phyloP scores from a whole-genome alignment of 2,888 invertebrate species.

The Mylabris sibirica region DNA sequence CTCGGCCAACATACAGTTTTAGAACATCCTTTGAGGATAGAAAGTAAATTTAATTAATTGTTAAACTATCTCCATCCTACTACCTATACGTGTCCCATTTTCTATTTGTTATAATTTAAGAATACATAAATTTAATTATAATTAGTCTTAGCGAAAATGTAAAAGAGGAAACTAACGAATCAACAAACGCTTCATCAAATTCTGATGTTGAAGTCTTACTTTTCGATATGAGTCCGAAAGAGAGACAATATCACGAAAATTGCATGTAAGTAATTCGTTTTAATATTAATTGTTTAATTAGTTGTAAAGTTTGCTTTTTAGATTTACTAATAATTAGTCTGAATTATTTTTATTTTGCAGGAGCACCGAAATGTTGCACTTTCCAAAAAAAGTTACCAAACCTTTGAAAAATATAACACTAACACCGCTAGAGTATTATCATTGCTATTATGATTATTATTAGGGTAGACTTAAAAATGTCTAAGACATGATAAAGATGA shows the following conservation, averaged over 20 bases:
- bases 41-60: constrained; percentile 11
- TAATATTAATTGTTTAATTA: background rate
- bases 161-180: constrained; percentile 21
- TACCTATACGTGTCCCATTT: no score
- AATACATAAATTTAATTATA: background rate
- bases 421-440: background rate
- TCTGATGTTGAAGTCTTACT: constrained; percentile 43
- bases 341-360: constrained; percentile 32
- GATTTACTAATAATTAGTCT: background rate
- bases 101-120: background rate
- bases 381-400: constrained; percentile 12
- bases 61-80: background rate
- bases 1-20: background rate
- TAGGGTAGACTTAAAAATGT: background rate
- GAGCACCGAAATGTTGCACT: constrained; percentile 40
- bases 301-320: background rate
- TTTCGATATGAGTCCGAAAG: constrained; percentile 43
- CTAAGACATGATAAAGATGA: background rate
- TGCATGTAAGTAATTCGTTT: constrained; percentile 49
- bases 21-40: background rate
- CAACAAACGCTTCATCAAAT: background rate
- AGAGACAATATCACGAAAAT: constrained; percentile 43
- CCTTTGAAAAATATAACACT: no score
- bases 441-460: background rate
- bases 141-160: background rate